Evolutionary conservation across 2,113 vertebrate species (phyloP).

Genomic region (Corythaixoides concolor): DNA sequence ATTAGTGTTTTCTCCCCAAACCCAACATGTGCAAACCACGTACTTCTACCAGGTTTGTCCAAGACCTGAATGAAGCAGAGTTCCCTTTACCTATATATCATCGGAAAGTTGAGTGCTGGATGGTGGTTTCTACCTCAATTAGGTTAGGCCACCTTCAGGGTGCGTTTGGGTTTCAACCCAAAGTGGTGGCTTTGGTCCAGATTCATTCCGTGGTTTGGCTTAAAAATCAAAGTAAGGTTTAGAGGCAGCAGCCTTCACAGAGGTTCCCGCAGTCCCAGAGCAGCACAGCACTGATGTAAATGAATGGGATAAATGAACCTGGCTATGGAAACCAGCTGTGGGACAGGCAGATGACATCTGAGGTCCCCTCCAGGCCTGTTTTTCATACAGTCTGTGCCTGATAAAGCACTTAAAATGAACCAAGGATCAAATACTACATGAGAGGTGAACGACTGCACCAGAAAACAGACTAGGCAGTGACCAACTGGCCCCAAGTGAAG

Average conservation of each 20-base stretch:
- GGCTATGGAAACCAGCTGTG: background rate
- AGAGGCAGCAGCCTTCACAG: background rate
- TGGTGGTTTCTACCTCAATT: background rate
- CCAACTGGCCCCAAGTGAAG: background rate
- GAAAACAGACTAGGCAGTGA: background rate
- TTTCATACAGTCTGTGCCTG: background rate
- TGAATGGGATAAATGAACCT: background rate
- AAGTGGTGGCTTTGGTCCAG: background rate
- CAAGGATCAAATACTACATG: background rate
- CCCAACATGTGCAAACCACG: background rate
- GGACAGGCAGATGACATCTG: background rate
- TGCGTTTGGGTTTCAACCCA: background rate
- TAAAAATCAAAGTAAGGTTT: background rate
- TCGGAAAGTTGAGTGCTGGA: accelerated
- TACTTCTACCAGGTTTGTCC: background rate
- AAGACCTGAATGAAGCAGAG: background rate
- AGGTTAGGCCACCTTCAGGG: background rate
- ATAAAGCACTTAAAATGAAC: background rate
- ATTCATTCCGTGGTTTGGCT: background rate
- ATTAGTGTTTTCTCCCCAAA: background rate
- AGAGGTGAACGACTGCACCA: background rate
- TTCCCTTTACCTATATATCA: background rate
- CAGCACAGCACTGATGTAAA: background rate
- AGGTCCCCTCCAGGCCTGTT: background rate
- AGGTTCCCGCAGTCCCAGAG: background rate